Evolutionary conservation across 2,113 vertebrate species (phyloP).

Genomic region (Chaenocephalus aceratus): DNA sequence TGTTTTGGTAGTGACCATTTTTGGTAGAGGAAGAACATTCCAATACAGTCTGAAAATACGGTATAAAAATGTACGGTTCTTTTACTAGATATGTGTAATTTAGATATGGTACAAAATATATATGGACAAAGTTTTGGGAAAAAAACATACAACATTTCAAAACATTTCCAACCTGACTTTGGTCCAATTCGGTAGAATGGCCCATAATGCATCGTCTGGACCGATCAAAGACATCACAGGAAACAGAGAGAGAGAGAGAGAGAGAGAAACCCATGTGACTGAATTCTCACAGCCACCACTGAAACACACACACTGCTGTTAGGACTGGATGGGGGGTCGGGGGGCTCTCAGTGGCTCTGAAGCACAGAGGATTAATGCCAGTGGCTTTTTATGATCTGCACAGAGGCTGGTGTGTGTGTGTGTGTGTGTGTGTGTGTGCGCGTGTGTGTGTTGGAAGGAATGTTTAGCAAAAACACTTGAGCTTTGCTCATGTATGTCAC

Average conservation of each 20-base stretch:
- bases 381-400: slow-evolving; percentile 48
- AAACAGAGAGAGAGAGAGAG: slow-evolving; percentile 11
- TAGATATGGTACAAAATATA: too few species aligned
- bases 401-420: slow-evolving; percentile 11
- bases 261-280: slow-evolving; percentile 32
- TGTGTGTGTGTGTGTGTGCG: neutral
- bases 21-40: too few species aligned
- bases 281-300: slow-evolving; percentile 30
- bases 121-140: too few species aligned
- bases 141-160: too few species aligned
- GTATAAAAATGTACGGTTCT: too few species aligned
- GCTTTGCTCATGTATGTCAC: neutral
- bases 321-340: neutral
- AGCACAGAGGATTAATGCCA: slow-evolving; percentile 54
- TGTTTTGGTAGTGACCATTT: too few species aligned
- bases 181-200: too few species aligned
- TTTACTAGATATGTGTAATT: too few species aligned
- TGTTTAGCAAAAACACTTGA: neutral
- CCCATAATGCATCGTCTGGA: slow-evolving; percentile 18
- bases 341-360: slow-evolving; percentile 50
- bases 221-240: slow-evolving; percentile 42
- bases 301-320: slow-evolving; percentile 3
- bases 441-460: neutral
- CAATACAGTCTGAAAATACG: too few species aligned
- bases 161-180: too few species aligned